These are phyloP conservation scores for Heterochromis multidens DNA, from an alignment of 2,113 vertebrate genomes.

Conservation along the genomic window DNA sequence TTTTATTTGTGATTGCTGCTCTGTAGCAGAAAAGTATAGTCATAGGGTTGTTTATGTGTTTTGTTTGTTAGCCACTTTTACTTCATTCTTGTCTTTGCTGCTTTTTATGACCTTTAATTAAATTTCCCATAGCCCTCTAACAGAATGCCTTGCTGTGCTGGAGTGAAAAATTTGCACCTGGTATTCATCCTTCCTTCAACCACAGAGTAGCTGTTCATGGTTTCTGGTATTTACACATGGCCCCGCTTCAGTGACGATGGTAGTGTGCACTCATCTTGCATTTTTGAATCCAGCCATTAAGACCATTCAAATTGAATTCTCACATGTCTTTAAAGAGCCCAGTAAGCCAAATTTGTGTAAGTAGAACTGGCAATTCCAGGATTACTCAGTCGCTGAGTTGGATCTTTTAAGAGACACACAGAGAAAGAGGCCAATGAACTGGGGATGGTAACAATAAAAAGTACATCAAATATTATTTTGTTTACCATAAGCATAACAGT, in stretches of 20 bases:
- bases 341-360: background rate
- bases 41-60: too few species aligned
- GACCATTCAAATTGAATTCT: background rate
- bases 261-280: fast-evolving
- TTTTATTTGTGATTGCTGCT: too few species aligned
- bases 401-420: background rate
- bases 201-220: background rate
- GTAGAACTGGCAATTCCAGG: background rate
- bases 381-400: background rate
- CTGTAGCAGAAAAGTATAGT: too few species aligned
- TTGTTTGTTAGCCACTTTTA: too few species aligned
- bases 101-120: too few species aligned
- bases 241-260: background rate
- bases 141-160: too few species aligned
- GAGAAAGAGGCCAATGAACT: background rate
- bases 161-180: background rate
- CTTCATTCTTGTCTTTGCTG: too few species aligned
- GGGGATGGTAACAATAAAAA: background rate
- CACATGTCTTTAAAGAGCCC: too few species aligned
- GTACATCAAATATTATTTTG: background rate
- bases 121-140: too few species aligned
- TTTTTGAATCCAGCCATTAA: background rate
- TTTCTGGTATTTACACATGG: background rate
- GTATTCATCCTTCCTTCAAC: background rate
- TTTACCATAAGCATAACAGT: background rate